Evolutionary conservation across 2,113 vertebrate species (phyloP).

Genomic region (Poeciliopsis occidentalis): DNA sequence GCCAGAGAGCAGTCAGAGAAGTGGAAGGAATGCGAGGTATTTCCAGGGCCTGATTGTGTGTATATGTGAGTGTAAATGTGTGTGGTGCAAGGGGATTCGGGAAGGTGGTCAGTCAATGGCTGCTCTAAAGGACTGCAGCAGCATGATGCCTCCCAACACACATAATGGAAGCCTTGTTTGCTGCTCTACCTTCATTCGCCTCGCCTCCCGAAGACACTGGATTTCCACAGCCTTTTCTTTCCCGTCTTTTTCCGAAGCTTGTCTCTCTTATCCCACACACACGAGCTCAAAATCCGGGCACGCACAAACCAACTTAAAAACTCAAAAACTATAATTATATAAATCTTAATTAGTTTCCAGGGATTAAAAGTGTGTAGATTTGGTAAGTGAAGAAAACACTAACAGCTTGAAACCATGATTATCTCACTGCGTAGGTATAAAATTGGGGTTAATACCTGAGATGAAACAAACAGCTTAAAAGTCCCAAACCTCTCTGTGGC

Average conservation of each 20-base stretch:
- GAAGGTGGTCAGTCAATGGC: constrained; percentile 67
- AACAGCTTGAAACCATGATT: constrained; percentile 77
- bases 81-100: constrained; percentile 32
- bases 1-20: constrained; percentile 71
- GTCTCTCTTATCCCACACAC: constrained; percentile 14
- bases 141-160: constrained; percentile 55
- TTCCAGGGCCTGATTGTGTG: constrained; percentile 68
- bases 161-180: constrained; percentile 69
- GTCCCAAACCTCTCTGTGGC: constrained; percentile 67
- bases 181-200: constrained; percentile 45
- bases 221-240: constrained; percentile 39
- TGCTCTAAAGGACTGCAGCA: constrained; percentile 56
- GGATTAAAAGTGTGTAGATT: constrained; percentile 81
- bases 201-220: constrained; percentile 28
- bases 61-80: constrained; percentile 20
- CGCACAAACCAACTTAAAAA: constrained; percentile 42
- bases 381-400: constrained; percentile 70
- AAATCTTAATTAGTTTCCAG: constrained; percentile 82
- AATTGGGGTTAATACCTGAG: constrained; percentile 81
- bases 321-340: constrained; percentile 74
- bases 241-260: constrained; percentile 21
- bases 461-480: constrained; percentile 81
- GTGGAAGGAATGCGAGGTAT: constrained; percentile 79
- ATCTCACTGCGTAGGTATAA: constrained; percentile 77
- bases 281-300: constrained; percentile 15